Evolutionary conservation across 2,888 invertebrate genomes (phyloP), one percentile per base, ranked within the genome.

Genomic region (Bhutanitis thaidina): DNA sequence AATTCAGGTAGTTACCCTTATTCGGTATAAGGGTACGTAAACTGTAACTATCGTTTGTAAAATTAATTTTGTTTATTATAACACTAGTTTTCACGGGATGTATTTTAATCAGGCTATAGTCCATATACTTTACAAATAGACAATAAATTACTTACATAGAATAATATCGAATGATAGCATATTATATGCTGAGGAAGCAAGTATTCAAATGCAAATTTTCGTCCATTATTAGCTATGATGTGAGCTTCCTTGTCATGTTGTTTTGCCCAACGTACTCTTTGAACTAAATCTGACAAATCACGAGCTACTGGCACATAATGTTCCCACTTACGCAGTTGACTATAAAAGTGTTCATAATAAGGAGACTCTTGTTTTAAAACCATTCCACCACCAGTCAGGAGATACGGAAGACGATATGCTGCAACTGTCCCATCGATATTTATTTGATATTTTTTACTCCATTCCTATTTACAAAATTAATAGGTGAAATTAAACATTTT

Each of bases 371-470:
- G 98, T 84, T 99, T 99, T 10, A 99, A 90, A 10, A 98, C 93
- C 53, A 97, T 81, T 0, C 97, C 94, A 66, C 96, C 95, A 1
- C 98, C 98, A 38, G 93, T 95, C 56, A 99, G 80, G 14, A 99
- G 90, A 77, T 97, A 98, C 0, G 98, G 98, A 59, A 98, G 91
- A 56, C 98, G 91, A 79, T 98, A 99, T 0, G 98, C 97, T 14
- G 98, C 98, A 12, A 99, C 98, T 34, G 98, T 97, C 12, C 99
- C 99, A 88, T 99, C 99, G 49, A 99, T 91, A 69, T 94, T 97
- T 27, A 99, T 80, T 85, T 97, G 97, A 80, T 98, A 99, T 88
- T 98, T 98, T 69, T 92, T 93, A 69, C 93, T 94, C 93, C 95
- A 96, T 88, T 95, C 93, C 93, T 95, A 60, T 47, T 81, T 20